Base-by-base conservation (phyloP, 2,797 vertebrate genomes). In the Sebastes trivittatus region DNA sequence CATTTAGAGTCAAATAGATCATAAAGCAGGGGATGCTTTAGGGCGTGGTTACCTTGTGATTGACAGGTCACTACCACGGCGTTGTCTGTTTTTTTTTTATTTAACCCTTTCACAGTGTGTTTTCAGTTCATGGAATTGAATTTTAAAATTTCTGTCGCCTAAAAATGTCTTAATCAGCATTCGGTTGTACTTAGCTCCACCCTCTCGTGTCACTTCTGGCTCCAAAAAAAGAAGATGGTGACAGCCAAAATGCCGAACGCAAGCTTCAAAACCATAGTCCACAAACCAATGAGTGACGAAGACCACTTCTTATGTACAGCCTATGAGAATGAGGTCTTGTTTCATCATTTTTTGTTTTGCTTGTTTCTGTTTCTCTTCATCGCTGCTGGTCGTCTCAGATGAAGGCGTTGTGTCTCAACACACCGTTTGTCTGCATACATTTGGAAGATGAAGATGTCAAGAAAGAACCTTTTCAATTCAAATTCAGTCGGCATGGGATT, bases 381-480 rank as follows among this genome's bases (percentile, higher is more conserved):
- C 4, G 16, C 25, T 64, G 34, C 25, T 6, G 34, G 16, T 4
- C 1, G 4, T 66, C 66, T 77, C 22, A 1, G 11, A 18, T 18
- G 22, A 13, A 54, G 23, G 5, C 23, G 20, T 59, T 4, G 8
- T 9, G 55, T 52, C 32, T 10, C 20, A 32, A 80, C 22, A 30
- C 27, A 18, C 5, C 3, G 1, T 27, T 66, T 52, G 49, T 69
- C 70, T 77, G 70, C 77, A 86, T 66, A 68, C 64, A 69, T 82
- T 69, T 70, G 22, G 30, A 36, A 27, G 56, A 32, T 46, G 67
- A 77, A 42, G 66, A 66, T 74, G 42, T 83, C 74, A 65, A 72
- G 71, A 84, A 78, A 88, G 82, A 67, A 14, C 65, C 81, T 84
- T 90, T 84, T 67, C 18, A 69, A 90, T 87, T 90, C 65, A 88